Evolutionary conservation across 2,113 vertebrate species (phyloP), one percentile per base, ranked within the genome.

Genomic region (Ceuthmochares aereus): DNA sequence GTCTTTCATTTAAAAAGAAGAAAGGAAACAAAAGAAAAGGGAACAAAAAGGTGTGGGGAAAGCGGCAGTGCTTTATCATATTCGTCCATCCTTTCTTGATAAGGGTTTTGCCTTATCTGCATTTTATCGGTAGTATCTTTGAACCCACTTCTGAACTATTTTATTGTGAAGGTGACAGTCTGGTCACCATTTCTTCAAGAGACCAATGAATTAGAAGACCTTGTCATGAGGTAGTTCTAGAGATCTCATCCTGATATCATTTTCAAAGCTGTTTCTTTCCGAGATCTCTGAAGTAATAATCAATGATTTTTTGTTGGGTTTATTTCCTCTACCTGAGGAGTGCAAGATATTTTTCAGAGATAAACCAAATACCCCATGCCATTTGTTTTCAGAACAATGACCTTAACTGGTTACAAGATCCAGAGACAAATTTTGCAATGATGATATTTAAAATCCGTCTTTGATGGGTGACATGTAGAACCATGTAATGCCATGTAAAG

Each of bases 21-120:
- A 51, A 51, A 78, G 7, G 32, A n/a, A 58, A 58, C 2, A 4
- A 42, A 17, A 13, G 0, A 47, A 47, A 47, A 26, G 45, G 29
- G 10, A 22, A 26, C 10, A 49, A 45, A 32, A 25, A 2, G 4
- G 7, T 3, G 13, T 1, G 9, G 10, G 8, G 6, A 4, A 34
- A 30, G 7, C 22, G 27, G 6, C 21, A 22, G 17, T 84, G 54
- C 20, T 45, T 43, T 63, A 70, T 43, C 26, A n/a, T 43, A 22
- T 22, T 34, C 14, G 45, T 34, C 16, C 15, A 52, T 68, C 17
- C 27, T 17, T 69, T 81, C 20, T 59, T 77, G n/a, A 8, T 40
- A 45, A 54, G 17, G 10, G 19, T 27, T 23, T 62, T 56, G 30
- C 30, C 30, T 32, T 62, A n/a, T 22, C 69, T 69, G 30, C 8